phyloP scores from a whole-genome alignment of 2,888 invertebrate genomes.

The Chironomus tentans region DNA sequence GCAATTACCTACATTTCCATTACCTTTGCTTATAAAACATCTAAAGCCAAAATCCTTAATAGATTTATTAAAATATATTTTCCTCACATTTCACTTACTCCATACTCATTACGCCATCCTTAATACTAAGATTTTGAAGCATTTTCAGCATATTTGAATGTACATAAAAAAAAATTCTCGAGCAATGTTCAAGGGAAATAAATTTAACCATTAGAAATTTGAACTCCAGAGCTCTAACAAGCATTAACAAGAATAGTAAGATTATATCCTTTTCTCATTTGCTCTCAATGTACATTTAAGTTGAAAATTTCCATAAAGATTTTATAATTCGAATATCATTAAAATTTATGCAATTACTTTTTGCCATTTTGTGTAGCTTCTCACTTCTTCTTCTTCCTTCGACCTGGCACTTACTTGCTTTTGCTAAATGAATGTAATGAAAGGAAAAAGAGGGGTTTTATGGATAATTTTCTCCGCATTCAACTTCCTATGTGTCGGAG shows the following conservation, averaged over 20 bases:
- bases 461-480: not conserved
- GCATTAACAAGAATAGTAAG: constrained; percentile 8
- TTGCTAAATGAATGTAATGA: not conserved
- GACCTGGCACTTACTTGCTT: not conserved
- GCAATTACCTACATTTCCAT: no score
- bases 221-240: not conserved
- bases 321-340: constrained; percentile 24
- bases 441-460: not conserved
- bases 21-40: no score
- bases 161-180: no score
- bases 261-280: not conserved
- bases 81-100: no score
- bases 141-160: no score
- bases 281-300: not conserved
- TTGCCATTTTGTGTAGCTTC: constrained; percentile 3
- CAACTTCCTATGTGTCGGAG: no score
- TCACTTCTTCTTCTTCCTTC: not conserved
- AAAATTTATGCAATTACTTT: constrained; percentile 27
- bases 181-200: not conserved
- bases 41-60: no score
- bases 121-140: no score
- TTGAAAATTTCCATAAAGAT: constrained; percentile 17
- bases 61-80: no score
- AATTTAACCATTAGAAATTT: not conserved
- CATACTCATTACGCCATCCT: no score